These are phyloP conservation scores for Strix aluco DNA, from an alignment of 2,113 vertebrate species.

Conservation along the genomic window DNA sequence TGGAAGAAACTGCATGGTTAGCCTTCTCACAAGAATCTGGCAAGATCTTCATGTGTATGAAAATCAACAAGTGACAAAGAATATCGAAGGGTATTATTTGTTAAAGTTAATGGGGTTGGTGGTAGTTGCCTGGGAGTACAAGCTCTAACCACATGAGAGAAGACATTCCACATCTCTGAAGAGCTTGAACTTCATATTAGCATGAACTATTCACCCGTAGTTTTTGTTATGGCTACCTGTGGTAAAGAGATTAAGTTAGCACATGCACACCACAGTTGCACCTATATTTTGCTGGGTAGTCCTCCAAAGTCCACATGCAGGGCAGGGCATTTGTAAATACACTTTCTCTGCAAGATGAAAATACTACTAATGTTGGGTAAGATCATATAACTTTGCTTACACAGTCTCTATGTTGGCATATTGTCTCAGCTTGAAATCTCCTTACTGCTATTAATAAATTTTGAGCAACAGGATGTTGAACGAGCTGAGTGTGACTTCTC, in stretches of 20 bases:
- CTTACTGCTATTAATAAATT: not conserved
- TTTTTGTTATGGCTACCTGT: not conserved
- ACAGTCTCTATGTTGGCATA: not conserved
- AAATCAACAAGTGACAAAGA: not conserved
- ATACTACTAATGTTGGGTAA: not conserved
- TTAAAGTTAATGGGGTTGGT: not conserved
- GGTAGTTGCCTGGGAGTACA: not conserved
- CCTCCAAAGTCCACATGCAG: not conserved
- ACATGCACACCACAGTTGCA: not conserved
- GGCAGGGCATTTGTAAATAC: not conserved
- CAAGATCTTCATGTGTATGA: not conserved
- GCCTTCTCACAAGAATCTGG: not conserved
- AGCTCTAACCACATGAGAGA: not conserved
- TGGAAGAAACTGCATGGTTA: not conserved
- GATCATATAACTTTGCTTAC: not conserved
- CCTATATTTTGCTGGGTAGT: not conserved
- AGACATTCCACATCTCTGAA: not conserved
- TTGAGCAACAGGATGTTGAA: not conserved
- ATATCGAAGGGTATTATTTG: not conserved
- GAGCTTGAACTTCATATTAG: not conserved
- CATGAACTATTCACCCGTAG: not conserved
- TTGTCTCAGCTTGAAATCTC: not conserved
- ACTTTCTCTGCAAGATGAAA: not conserved
- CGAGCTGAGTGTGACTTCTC: not conserved
- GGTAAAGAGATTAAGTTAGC: not conserved